Evolutionary conservation across 2,888 invertebrate species (phyloP).

Genomic region (Macrophya annulata): DNA sequence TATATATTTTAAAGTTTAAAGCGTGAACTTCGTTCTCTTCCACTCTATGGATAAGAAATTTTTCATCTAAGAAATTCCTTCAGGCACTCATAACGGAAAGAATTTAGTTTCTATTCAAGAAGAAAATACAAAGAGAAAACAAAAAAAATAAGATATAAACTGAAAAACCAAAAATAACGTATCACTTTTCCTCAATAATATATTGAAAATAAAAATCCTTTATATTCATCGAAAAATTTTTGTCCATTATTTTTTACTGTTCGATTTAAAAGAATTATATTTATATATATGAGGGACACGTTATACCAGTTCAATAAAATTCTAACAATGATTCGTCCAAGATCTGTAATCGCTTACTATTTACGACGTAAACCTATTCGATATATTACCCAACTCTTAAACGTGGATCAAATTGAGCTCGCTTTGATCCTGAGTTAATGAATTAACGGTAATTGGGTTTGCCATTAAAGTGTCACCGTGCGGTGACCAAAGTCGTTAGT

Average conservation of each 20-base stretch:
- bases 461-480: conserved; percentile 44
- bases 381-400: conserved; percentile 39
- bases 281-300: no score
- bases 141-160: background rate
- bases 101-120: background rate
- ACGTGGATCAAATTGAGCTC: conserved; percentile 47
- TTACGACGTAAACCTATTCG: conserved; percentile 4
- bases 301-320: background rate
- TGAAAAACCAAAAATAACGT: background rate
- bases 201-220: background rate
- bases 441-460: conserved; percentile 51
- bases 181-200: background rate
- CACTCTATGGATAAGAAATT: conserved; percentile 15
- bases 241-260: background rate
- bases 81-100: background rate
- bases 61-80: conserved; percentile 22
- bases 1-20: conserved; percentile 24
- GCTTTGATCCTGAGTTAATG: conserved; percentile 51
- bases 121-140: background rate
- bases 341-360: background rate
- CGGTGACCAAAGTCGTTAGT: conserved; percentile 54
- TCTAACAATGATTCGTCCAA: background rate
- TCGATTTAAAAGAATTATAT: background rate
- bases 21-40: conserved; percentile 10
- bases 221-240: background rate